Base-by-base conservation (phyloP, 2,888 invertebrate species). In the Ichneumoninae sp. region DNA sequence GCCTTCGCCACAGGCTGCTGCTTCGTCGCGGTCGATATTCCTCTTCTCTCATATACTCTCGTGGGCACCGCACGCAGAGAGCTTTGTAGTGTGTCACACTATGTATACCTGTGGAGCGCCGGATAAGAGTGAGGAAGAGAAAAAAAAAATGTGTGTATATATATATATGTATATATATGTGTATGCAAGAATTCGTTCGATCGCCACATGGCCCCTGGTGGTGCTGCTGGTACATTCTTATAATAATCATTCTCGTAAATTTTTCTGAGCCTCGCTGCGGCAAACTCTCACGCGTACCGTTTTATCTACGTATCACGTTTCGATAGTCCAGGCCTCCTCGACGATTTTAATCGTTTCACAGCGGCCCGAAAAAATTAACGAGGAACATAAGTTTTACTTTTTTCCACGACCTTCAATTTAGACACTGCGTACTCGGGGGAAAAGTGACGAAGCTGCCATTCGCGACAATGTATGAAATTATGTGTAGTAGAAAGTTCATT, bases 21-120 rank as follows among this genome's bases (percentile, higher is more conserved):
- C 83, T 76, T 83, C 83, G 83, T 77, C 83, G 83, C 80, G 85
- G 85, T 83, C 84, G 84, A 84, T 84, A 84, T 84, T 84, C 84
- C 70, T 82, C 79, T 78, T 78, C 81, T 47, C 84, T 72, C 71
- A 30, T 66, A 69, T 33, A 81, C 74, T 19, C 60, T 47, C 57
- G 66, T 50, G 30, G 57, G 33, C 57, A 60, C 65, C 71, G 65
- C 50, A 57, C 54, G 57, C 26, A 33, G 40, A 66, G 52, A 83
- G 66, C 36, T 71, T 71, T 78, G 71, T 60, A 71, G 71, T 52
- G 52, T 26, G 60, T 72, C 47, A 62, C 30, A 62, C 30, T 62
- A 16, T 50, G n/a, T 75, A 75, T 76, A 79, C 36, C 72, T 74
- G 57, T 68, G 33, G 66, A 75, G 77, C 57, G 78, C 57, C 72